These are phyloP conservation scores for Tachina fera DNA, from an alignment of 2,888 invertebrate species.

Conservation along the genomic window DNA sequence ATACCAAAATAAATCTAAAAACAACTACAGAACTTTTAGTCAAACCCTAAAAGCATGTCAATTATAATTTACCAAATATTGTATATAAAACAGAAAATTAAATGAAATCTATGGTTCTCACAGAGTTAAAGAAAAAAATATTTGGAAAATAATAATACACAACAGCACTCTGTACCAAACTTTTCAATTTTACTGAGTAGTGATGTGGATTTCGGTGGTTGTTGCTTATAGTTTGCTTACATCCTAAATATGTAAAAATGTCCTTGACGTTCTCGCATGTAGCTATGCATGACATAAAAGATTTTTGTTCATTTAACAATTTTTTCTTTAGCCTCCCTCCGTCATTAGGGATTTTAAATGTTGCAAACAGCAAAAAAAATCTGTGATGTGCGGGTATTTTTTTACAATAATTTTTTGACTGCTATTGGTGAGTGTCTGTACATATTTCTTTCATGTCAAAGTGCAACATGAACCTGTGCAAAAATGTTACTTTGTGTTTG, in stretches of 20 bases:
- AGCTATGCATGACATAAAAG: slow-evolving; percentile 31
- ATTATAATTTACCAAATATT: slow-evolving; percentile 71
- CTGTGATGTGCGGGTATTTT: slow-evolving; percentile 21
- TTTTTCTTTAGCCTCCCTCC: slow-evolving; percentile 27
- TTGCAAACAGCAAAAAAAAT: slow-evolving; percentile 12
- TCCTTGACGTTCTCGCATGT: neutral
- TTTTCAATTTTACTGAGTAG: slow-evolving; percentile 5
- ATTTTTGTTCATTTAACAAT: slow-evolving; percentile 24
- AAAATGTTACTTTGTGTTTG: neutral
- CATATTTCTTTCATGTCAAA: slow-evolving; percentile 50
- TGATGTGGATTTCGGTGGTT: slow-evolving; percentile 13
- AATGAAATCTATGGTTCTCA: slow-evolving; percentile 38
- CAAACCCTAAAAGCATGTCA: slow-evolving; percentile 73
- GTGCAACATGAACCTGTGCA: slow-evolving; percentile 25
- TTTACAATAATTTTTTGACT: slow-evolving; percentile 7
- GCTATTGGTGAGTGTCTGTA: neutral
- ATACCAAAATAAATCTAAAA: neutral
- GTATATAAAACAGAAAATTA: slow-evolving; percentile 44
- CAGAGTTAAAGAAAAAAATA: neutral
- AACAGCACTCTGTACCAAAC: slow-evolving; percentile 3
- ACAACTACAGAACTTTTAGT: slow-evolving; percentile 38
- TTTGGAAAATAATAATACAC: neutral
- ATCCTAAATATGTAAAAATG: neutral
- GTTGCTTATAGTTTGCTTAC: slow-evolving; percentile 19
- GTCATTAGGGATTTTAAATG: slow-evolving; percentile 30